Evolutionary conservation across 2,797 vertebrate genomes (phyloP).

Genomic region (Sparidentex hasta): DNA sequence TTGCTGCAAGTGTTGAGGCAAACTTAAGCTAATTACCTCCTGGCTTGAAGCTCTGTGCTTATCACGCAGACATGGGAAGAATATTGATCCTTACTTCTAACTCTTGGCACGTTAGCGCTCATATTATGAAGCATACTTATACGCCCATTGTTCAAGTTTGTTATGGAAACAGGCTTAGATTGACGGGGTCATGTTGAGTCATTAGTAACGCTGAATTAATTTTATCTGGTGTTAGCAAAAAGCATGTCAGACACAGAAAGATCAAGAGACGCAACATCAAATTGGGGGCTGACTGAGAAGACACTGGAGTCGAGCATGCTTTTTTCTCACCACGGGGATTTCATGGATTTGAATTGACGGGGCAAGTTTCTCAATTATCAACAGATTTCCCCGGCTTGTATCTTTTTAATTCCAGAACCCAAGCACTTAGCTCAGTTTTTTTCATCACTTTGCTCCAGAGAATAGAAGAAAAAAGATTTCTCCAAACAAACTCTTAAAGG

Average conservation of each 20-base stretch:
- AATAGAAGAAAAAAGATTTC: constrained; percentile 21
- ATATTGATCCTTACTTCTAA: not conserved
- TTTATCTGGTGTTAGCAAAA: constrained; percentile 4
- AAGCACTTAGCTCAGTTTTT: constrained; percentile 14
- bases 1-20: not conserved
- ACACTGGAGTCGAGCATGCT: not conserved
- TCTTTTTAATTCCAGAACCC: constrained; percentile 1
- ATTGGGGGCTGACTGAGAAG: not conserved
- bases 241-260: not conserved
- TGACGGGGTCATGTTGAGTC: not conserved
- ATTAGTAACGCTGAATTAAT: constrained; percentile 6
- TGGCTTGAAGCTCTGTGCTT: not conserved
- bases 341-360: constrained; percentile 24
- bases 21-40: not conserved
- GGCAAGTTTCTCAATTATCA: constrained; percentile 2
- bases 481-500: constrained; percentile 21
- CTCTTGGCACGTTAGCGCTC: not conserved
- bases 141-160: constrained; percentile 1
- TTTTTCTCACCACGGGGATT: not conserved
- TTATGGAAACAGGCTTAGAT: not conserved
- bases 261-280: constrained; percentile 9
- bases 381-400: not conserved
- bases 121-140: not conserved
- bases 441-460: constrained; percentile 9
- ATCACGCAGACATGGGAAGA: not conserved